phyloP scores from a whole-genome alignment of 2,888 invertebrate genomes.

The Lasioglossum leucozonium region DNA sequence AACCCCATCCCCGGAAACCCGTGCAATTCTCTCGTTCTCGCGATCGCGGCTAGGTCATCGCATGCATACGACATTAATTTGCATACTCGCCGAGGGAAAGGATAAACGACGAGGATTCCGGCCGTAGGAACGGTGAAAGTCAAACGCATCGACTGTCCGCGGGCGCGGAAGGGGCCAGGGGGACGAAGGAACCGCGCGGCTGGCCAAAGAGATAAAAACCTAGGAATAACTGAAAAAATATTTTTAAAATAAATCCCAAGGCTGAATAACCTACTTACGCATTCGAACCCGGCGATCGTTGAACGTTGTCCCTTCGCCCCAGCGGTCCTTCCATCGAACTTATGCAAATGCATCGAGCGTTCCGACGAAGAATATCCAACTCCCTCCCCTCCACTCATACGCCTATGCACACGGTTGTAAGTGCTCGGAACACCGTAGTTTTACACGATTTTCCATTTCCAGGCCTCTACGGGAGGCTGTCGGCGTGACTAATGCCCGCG shows the following conservation, averaged over 20 bases:
- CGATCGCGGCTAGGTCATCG: constrained; percentile 70
- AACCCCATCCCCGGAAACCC: constrained; percentile 47
- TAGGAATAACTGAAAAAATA: constrained; percentile 1
- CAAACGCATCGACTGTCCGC: constrained; percentile 19
- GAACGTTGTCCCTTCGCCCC: background rate
- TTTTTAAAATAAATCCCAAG: constrained; percentile 27
- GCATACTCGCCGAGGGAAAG: constrained; percentile 64
- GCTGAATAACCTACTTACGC: constrained; percentile 5
- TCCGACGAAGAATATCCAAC: background rate
- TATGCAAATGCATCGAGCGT: background rate
- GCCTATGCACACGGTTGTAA: background rate
- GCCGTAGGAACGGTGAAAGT: constrained; percentile 9
- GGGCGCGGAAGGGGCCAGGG: background rate
- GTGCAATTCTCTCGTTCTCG: constrained; percentile 62
- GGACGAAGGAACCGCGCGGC: background rate
- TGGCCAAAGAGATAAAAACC: background rate
- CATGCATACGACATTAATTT: constrained; percentile 72
- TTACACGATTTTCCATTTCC: constrained; percentile 21
- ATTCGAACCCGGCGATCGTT: background rate
- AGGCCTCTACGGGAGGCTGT: background rate
- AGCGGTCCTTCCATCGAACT: background rate
- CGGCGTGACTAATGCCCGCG: constrained; percentile 35
- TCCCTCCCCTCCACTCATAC: background rate
- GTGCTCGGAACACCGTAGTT: background rate
- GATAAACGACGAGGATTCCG: constrained; percentile 51